Percentiles rank a stretch among this genome's conserved stretches.
phyloP scores from a whole-genome alignment of 2,888 invertebrate genomes.

The Odontocerum albicorne region DNA sequence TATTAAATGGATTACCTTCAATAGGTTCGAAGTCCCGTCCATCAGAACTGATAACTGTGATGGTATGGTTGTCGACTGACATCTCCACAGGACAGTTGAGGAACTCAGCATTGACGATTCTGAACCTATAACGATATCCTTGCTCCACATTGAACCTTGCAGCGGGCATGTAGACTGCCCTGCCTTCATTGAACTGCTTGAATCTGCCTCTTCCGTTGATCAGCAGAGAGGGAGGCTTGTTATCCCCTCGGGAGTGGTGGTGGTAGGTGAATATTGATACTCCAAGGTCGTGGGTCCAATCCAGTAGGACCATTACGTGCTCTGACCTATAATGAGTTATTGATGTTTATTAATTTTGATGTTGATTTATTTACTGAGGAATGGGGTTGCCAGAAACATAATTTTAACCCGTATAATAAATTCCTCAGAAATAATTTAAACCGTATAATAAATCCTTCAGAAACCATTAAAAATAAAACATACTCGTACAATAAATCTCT shows the following conservation, averaged over 20 bases:
- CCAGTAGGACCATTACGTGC: constrained; percentile 75
- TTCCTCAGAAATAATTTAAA: no score
- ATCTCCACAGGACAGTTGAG: constrained; percentile 85
- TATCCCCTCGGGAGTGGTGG: constrained; percentile 79
- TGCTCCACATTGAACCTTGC: constrained; percentile 68
- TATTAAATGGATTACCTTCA: constrained; percentile 57
- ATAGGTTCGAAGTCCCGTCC: constrained; percentile 76
- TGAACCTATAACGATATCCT: constrained; percentile 76
- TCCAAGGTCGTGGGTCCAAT: constrained; percentile 79
- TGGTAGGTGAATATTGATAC: constrained; percentile 79
- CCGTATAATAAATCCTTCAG: no score
- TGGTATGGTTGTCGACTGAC: constrained; percentile 80
- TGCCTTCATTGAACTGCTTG: constrained; percentile 46
- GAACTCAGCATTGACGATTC: constrained; percentile 83
- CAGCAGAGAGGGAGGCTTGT: constrained; percentile 79
- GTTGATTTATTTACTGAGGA: no score
- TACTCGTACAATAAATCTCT: no score
- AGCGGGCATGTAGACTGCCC: constrained; percentile 56
- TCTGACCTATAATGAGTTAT: constrained; percentile 52
- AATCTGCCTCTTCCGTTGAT: constrained; percentile 80
- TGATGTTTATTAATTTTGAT: no score
- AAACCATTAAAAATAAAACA: not conserved
- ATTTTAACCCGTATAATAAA: no score
- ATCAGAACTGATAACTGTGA: constrained; percentile 77
- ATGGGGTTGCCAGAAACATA: no score